Percentiles rank a stretch among this genome's conserved stretches.
phyloP scores from a whole-genome alignment of 2,797 vertebrate species.

The Darevskia mixta region DNA sequence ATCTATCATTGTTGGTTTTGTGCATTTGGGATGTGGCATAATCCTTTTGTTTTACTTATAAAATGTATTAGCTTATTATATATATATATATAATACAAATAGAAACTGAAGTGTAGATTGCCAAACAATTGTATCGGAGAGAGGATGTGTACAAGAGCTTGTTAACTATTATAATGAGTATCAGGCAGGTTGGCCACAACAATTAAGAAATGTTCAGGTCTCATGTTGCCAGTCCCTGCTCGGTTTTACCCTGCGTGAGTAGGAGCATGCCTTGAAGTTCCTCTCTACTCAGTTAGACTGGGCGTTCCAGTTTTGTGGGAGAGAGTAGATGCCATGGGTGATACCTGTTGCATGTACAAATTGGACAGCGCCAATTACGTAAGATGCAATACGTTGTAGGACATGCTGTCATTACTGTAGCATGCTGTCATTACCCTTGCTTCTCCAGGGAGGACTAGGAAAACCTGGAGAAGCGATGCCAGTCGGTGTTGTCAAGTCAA shows the following conservation, averaged over 20 bases:
- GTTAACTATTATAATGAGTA: slow-evolving; percentile 1
- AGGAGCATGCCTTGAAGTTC: not conserved
- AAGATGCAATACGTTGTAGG: not conserved
- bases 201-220: not conserved
- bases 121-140: not conserved
- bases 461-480: not conserved
- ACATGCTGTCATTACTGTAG: not conserved
- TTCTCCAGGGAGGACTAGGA: not conserved
- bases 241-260: not conserved
- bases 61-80: not conserved
- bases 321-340: not conserved
- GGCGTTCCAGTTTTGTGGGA: slow-evolving; percentile 25
- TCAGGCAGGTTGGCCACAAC: not conserved
- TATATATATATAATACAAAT: no score
- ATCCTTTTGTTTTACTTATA: not conserved
- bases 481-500: not conserved
- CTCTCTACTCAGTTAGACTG: not conserved
- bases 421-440: no score
- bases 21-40: not conserved
- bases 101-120: not conserved
- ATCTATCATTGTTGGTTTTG: not conserved
- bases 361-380: not conserved
- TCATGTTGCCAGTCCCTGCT: not conserved
- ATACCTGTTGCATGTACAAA: not conserved
- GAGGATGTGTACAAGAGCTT: not conserved